Evolutionary conservation across 2,113 vertebrate genomes (phyloP), one percentile per base, ranked within the genome.

Genomic region (Ondatra zibethicus): DNA sequence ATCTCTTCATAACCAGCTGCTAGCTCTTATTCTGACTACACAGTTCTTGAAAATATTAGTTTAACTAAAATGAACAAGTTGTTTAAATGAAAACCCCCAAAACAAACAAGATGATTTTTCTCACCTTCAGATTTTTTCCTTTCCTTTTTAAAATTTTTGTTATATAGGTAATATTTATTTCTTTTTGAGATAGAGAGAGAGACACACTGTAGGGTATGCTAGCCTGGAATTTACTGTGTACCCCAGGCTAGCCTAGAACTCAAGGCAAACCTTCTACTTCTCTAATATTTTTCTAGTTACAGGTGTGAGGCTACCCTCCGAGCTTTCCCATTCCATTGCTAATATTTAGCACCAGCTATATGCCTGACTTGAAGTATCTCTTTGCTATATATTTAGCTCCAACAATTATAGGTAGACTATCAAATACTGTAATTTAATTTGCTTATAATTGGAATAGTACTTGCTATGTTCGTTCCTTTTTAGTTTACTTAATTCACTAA

Each of bases 391-490:
- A 39, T 95, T 72, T n/a, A 58, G 12, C 73, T 76, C 76, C 23
- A 77, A 92, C 7, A 95, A 61, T 91, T 94, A 78, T 87, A 89
- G 91, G 93, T 63, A 13, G 1, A 77, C 73, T 3, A 84, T 8
- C 73, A 90, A 88, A 68, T 0, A 70, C 52, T 76, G 52, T 77
- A 73, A 96, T n/a, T 80, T 45, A 63, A 2, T 81, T 96, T 89
- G 76, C 21, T 23, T 17, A 84, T 80, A 47, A 58, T 78, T 93
- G 27, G 13, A 87, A 75, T 68, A 14, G 50, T 42, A 23, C 21
- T 23, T 12, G 31, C 2, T 75, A 6, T 70, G 10, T 80, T 0
- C 31, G 50, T 84, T 92, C 0, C 16, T 92, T 82, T 92, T 33
- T 39, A 88, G 85, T 93, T 85, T 89, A 4, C 55, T 91, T 89